Evolutionary conservation across 2,113 vertebrate genomes (phyloP).

Genomic region (Pluvianellus socialis): DNA sequence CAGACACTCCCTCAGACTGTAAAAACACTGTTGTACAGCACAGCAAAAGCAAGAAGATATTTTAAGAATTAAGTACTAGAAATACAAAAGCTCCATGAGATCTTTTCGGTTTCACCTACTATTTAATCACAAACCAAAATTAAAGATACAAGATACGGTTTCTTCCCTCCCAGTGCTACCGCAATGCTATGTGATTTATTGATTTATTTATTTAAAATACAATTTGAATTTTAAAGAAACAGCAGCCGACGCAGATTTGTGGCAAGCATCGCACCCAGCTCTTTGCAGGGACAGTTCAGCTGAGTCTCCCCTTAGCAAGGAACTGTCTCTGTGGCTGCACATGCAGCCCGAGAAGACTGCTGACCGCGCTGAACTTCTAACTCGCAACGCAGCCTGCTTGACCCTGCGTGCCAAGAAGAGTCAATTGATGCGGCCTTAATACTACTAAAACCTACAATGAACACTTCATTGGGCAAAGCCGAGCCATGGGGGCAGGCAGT

Average conservation of each 20-base stretch:
- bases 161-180: neutral
- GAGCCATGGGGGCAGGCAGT: neutral
- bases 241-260: neutral
- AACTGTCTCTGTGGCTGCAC: neutral
- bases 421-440: neutral
- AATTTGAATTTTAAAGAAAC: neutral
- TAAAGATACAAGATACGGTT: rapidly evolving
- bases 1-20: neutral
- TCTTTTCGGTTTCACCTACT: neutral
- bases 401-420: conserved; percentile 5
- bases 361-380: neutral
- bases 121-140: neutral
- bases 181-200: neutral
- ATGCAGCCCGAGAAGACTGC: rapidly evolving
- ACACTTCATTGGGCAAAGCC: conserved; percentile 28
- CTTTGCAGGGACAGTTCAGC: neutral
- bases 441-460: neutral
- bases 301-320: neutral
- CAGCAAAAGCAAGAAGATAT: neutral
- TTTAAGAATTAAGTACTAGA: neutral
- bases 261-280: neutral
- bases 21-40: neutral
- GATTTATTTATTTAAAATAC: neutral
- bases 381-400: neutral
- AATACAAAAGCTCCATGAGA: neutral